phyloP scores from a whole-genome alignment of 1,140 invertebrate species.

The Ylistrum balloti region DNA sequence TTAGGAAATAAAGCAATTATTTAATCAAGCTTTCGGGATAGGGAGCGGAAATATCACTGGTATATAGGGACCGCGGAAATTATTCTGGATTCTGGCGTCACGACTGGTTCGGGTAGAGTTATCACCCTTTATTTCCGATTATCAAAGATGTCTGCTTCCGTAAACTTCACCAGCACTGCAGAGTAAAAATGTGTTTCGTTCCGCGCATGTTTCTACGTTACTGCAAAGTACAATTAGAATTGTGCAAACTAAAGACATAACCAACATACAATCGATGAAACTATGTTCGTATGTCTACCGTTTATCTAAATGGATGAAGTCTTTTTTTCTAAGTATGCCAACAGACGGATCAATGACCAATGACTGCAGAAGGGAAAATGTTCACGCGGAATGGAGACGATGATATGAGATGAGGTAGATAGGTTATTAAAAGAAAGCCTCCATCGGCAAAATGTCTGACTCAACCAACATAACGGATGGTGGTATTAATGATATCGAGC shows the following conservation, averaged over 20 bases:
- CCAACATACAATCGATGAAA: background rate
- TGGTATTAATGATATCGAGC: background rate
- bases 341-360: conserved; percentile 24
- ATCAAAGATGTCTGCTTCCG: conserved; percentile 32
- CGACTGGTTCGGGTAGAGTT: background rate
- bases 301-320: conserved; percentile 21
- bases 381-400: background rate
- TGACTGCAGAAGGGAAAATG: background rate
- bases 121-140: conserved; percentile 13
- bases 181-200: background rate
- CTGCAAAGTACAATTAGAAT: background rate
- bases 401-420: background rate
- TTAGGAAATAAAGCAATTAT: too few relatives aligned
- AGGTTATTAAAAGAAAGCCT: background rate
- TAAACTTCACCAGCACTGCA: background rate
- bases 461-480: background rate
- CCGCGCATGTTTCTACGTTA: background rate
- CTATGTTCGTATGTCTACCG: background rate
- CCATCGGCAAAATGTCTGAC: conserved; percentile 12
- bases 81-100: background rate
- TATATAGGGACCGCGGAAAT: too few relatives aligned
- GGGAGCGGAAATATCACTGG: too few relatives aligned
- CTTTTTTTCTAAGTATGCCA: background rate
- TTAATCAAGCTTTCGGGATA: too few relatives aligned
- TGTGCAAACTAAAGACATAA: background rate